These are phyloP conservation scores for Caenorhabditis tropicalis DNA, from an alignment of 1,140 invertebrate genomes.

Conservation along the genomic window DNA sequence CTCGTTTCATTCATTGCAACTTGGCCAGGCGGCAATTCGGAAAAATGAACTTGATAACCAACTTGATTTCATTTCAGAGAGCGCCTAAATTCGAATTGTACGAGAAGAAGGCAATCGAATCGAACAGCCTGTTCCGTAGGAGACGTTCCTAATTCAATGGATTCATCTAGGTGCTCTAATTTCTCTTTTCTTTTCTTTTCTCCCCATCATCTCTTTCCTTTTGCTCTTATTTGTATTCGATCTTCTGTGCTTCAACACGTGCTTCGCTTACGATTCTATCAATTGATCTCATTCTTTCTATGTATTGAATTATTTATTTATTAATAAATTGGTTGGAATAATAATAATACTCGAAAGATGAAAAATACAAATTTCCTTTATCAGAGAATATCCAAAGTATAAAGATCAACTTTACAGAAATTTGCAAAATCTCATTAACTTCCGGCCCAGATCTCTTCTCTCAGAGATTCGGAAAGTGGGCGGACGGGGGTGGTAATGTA, in stretches of 20 bases:
- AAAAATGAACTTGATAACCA: neutral
- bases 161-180: neutral
- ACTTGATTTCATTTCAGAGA: conserved; percentile 38
- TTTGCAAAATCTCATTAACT: neutral
- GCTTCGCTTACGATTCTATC: conserved; percentile 1
- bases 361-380: neutral
- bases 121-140: conserved; percentile 20
- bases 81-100: neutral
- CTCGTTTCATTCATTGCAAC: neutral
- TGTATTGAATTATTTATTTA: conserved; percentile 13
- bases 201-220: conserved; percentile 29
- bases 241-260: conserved; percentile 28
- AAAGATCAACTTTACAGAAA: neutral
- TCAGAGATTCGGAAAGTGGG: neutral
- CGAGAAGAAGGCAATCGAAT: conserved; percentile 28
- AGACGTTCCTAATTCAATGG: conserved; percentile 7
- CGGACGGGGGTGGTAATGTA: neutral
- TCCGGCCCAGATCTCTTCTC: neutral
- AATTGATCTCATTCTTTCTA: conserved; percentile 1
- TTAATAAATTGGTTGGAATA: neutral
- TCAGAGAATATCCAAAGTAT: conserved; percentile 25
- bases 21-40: conserved; percentile 1
- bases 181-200: neutral
- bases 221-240: conserved; percentile 39
- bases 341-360: neutral